phyloP scores from a whole-genome alignment of 2,888 invertebrate genomes.

The Cephus spinipes region DNA sequence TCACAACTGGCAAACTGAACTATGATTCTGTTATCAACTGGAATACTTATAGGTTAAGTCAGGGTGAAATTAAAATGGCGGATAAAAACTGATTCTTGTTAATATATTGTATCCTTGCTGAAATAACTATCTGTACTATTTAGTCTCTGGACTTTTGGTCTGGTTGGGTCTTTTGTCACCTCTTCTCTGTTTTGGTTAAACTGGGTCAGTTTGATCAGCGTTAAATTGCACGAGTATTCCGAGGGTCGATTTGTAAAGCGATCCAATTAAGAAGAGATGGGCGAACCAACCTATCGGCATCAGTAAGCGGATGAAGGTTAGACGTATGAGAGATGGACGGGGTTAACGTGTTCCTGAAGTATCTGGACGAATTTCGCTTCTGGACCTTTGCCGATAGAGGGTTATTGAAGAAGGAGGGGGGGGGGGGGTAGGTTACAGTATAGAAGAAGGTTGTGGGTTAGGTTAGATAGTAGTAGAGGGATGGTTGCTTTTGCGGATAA shows the following conservation, averaged over 20 bases:
- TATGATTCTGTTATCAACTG: too few species aligned
- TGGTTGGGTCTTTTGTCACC: neutral
- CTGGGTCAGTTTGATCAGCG: neutral
- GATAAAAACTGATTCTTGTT: neutral
- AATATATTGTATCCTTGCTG: neutral
- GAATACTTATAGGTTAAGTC: too few species aligned
- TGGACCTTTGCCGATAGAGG: too few species aligned
- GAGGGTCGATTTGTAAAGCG: constrained; percentile 43
- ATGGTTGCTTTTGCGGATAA: too few species aligned
- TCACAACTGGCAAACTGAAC: too few species aligned
- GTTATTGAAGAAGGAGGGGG: too few species aligned
- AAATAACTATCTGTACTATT: neutral
- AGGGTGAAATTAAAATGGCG: too few species aligned
- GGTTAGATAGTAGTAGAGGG: too few species aligned
- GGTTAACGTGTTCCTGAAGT: neutral
- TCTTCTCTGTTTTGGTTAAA: neutral
- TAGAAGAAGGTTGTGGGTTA: too few species aligned
- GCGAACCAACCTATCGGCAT: constrained; percentile 28
- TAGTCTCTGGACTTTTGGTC: too few species aligned
- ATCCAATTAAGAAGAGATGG: constrained; percentile 54
- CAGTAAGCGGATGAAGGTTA: constrained; percentile 43
- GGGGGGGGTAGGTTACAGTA: too few species aligned
- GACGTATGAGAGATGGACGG: neutral
- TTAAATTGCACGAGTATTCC: neutral
- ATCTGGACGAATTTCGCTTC: too few species aligned